phyloP scores from a whole-genome alignment of 2,797 vertebrate genomes.

The Sandelia bainsii region DNA sequence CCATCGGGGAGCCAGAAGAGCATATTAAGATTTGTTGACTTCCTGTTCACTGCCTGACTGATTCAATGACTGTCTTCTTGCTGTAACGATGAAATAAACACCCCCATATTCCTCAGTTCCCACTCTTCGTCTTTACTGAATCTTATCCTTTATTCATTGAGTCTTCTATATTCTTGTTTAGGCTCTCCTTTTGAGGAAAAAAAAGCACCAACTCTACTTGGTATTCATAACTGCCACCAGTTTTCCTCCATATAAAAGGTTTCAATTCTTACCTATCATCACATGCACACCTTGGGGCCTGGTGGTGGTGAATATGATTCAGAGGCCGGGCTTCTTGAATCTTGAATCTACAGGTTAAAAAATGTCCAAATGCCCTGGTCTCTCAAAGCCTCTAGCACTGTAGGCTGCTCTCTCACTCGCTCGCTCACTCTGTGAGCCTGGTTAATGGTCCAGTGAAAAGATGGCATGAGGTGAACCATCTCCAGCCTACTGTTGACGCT shows the following conservation, averaged over 20 bases:
- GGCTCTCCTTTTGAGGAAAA: constrained; percentile 13
- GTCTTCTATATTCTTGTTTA: constrained; percentile 37
- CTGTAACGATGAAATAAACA: constrained; percentile 48
- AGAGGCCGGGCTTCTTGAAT: constrained; percentile 53
- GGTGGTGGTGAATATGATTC: constrained; percentile 61
- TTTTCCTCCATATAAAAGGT: constrained; percentile 58
- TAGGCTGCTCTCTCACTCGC: constrained; percentile 52
- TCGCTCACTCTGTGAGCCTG: constrained; percentile 59
- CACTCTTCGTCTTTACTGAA: constrained; percentile 21
- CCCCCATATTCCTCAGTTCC: constrained; percentile 38
- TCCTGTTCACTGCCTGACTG: constrained; percentile 57
- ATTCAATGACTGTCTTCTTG: constrained; percentile 57
- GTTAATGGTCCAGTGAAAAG: constrained; percentile 79
- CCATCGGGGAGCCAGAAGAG: constrained; percentile 55
- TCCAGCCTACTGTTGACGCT: constrained; percentile 72
- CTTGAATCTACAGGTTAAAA: constrained; percentile 67
- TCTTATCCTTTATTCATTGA: constrained; percentile 43
- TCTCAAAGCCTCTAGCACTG: constrained; percentile 52
- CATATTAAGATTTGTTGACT: constrained; percentile 69
- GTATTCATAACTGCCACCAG: constrained; percentile 53
- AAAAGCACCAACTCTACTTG: constrained; percentile 35
- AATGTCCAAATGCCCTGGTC: constrained; percentile 48
- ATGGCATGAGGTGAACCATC: constrained; percentile 73
- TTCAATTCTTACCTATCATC: constrained; percentile 57
- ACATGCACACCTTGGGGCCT: constrained; percentile 51